Evolutionary conservation across 2,888 invertebrate genomes (phyloP), one percentile per base, ranked within the genome.

Genomic region (Polyommatus icarus): DNA sequence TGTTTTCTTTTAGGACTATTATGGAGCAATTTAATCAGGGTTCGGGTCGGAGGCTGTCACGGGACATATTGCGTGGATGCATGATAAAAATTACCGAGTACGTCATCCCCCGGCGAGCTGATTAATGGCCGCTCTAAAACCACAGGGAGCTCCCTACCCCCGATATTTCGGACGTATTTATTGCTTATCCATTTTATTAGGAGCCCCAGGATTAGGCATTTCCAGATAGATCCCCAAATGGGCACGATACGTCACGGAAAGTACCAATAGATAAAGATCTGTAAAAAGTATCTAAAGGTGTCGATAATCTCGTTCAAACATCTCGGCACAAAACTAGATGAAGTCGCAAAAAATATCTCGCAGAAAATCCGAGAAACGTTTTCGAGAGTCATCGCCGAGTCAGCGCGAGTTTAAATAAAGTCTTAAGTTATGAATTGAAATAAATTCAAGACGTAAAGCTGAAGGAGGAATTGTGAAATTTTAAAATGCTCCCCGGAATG

Each of bases 51-150:
- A 72, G 80, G 78, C 71, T 78, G 79, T 78, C 77, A 79, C 73
- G 79, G 78, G 79, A 76, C 78, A 80, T 80, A 82, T 80, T 80
- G 80, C 82, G 82, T 83, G 82, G 79, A n/a, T 82, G 81, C 82
- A 86, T 85, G 87, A 87, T 87, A 87, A 87, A 88, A 89, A 90
- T 91, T 88, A 88, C 87, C 87, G 87, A 86, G 90, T 90, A 87
- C 86, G 88, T 91, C 91, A 90, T 82, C 83, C 83, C 82, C 86
- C 87, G 87, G 86, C 84, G 83, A 59, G 79, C 86, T 91, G 91
- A 93, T 92, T 91, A 91, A 92, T 92, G 91, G 87, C 83, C 81
- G 83, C 84, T 84, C 84, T 84, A 83, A 87, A 87, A 89, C 88
- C 87, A 82, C 86, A 82, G 84, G 84, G 82, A 81, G 82, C 80